These are phyloP conservation scores for Morpho helenor DNA, from an alignment of 2,888 invertebrate species.

Conservation along the genomic window DNA sequence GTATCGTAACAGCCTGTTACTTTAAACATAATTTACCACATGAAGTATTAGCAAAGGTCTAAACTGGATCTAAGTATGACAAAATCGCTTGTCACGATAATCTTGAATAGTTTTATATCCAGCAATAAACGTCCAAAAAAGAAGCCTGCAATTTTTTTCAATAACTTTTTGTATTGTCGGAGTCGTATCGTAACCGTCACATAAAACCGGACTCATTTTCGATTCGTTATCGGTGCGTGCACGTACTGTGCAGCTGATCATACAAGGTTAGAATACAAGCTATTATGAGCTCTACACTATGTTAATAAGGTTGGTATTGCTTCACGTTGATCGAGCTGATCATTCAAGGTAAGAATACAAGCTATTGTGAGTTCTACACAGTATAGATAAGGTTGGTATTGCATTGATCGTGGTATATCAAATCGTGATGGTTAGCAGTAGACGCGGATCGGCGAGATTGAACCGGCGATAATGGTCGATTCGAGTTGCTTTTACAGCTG, in stretches of 20 bases:
- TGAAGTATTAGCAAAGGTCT: too few relatives aligned
- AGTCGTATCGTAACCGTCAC: neutral
- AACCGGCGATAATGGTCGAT: slow-evolving; percentile 27
- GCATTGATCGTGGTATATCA: neutral
- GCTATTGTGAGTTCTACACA: slow-evolving; percentile 3
- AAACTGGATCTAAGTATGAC: too few relatives aligned
- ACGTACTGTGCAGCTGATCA: slow-evolving; percentile 32
- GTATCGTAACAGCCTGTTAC: too few relatives aligned
- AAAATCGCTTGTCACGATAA: neutral
- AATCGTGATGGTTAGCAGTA: slow-evolving; percentile 15
- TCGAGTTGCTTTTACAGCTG: slow-evolving; percentile 33
- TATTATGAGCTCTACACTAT: slow-evolving; percentile 3
- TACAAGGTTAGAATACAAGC: slow-evolving; percentile 17
- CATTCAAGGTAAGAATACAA: slow-evolving; percentile 21
- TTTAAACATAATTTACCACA: too few relatives aligned
- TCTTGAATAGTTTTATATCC: too few relatives aligned
- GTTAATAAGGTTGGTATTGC: neutral
- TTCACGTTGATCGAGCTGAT: slow-evolving; percentile 14
- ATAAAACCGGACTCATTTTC: slow-evolving; percentile 14
- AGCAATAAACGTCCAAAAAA: too few relatives aligned
- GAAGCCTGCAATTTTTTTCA: too few relatives aligned
- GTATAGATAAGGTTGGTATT: neutral
- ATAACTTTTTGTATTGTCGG: too few relatives aligned
- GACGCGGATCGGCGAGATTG: slow-evolving; percentile 22
- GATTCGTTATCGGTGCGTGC: slow-evolving; percentile 36